phyloP scores from a whole-genome alignment of 2,888 invertebrate genomes.

The Chironomus riparius region DNA sequence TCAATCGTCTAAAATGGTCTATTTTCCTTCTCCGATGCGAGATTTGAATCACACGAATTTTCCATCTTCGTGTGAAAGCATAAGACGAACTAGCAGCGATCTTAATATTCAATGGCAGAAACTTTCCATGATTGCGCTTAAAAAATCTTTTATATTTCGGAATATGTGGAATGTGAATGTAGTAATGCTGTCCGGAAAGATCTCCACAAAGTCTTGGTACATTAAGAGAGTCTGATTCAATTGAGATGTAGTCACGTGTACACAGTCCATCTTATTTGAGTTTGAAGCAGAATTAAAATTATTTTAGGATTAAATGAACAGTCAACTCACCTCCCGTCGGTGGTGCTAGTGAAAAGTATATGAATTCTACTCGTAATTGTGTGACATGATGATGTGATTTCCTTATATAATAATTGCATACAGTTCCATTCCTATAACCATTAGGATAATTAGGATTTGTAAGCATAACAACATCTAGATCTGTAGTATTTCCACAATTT shows the following conservation, averaged over 20 bases:
- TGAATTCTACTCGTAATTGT: constrained; percentile 68
- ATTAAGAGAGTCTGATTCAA: constrained; percentile 57
- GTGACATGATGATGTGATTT: constrained; percentile 42
- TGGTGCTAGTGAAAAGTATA: constrained; percentile 60
- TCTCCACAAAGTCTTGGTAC: constrained; percentile 70
- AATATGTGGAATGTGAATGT: constrained; percentile 45
- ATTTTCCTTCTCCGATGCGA: neutral
- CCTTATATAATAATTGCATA: neutral
- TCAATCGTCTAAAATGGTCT: constrained; percentile 33
- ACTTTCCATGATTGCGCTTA: neutral
- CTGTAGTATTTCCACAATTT: constrained; percentile 60
- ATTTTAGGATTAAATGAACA: too few relatives aligned
- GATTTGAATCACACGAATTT: neutral
- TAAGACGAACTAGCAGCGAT: neutral
- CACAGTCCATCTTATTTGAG: constrained; percentile 53
- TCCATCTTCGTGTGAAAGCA: neutral
- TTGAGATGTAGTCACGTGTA: constrained; percentile 56
- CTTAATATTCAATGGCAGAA: neutral
- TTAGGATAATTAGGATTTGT: constrained; percentile 67
- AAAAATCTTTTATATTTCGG: neutral
- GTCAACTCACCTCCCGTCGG: constrained; percentile 50
- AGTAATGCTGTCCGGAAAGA: constrained; percentile 69
- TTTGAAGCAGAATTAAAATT: neutral
- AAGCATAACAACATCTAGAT: constrained; percentile 76
- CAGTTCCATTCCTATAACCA: constrained; percentile 55